Conservation (phyloP, 2,888 invertebrate genomes). For the Craniophora ligustri region DNA sequence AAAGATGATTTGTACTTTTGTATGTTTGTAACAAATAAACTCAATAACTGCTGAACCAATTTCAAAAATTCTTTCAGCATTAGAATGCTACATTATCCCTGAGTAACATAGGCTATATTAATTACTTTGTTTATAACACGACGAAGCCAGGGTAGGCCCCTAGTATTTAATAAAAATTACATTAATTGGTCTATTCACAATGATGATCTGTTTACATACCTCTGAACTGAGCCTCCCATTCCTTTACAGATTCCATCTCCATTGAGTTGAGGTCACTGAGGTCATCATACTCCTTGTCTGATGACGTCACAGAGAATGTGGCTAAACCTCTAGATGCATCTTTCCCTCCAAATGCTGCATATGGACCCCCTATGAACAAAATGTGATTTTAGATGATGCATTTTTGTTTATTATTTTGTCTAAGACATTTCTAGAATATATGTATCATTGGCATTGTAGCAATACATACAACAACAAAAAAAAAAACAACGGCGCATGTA, state of each 20-base stretch:
- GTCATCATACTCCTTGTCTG: conserved; percentile 97
- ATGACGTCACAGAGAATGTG: conserved; percentile 95
- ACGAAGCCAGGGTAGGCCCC: background rate
- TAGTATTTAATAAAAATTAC: background rate
- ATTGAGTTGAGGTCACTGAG: conserved; percentile 96
- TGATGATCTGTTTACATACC: conserved; percentile 89
- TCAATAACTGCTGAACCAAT: no score
- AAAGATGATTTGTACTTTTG: no score
- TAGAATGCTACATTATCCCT: background rate
- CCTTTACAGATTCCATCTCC: conserved; percentile 98
- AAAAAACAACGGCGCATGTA: conserved; percentile 12
- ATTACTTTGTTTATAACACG: background rate
- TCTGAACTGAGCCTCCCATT: conserved; percentile 99
- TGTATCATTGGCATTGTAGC: background rate
- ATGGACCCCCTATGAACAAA: conserved; percentile 93
- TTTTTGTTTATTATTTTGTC: background rate
- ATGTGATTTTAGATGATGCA: background rate
- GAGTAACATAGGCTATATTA: no score
- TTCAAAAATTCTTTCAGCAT: no score
- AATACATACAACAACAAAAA: no score
- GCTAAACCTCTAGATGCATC: conserved; percentile 98
- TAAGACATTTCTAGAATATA: background rate
- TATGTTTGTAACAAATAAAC: no score
- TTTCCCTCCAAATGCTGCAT: conserved; percentile 97
- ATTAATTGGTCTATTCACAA: background rate